Evolutionary conservation across 2,888 invertebrate species (phyloP).

Genomic region (Sycophila texana): DNA sequence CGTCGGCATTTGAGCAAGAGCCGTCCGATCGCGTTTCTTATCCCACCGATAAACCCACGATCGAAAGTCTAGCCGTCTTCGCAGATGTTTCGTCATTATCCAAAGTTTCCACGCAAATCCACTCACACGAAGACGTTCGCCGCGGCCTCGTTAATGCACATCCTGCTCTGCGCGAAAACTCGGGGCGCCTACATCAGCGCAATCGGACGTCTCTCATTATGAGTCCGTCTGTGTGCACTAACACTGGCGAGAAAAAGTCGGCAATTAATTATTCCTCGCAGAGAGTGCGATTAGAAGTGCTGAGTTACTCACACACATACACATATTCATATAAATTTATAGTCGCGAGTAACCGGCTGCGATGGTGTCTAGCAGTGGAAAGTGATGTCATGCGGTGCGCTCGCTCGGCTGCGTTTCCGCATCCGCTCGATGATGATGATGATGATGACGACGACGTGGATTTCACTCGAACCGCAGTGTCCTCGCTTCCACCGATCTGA

Average conservation of each 20-base stretch:
- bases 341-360: background rate
- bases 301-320: background rate
- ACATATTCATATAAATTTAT: too few species aligned
- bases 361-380: background rate
- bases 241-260: background rate
- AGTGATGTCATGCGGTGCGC: constrained; percentile 34
- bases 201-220: too few species aligned
- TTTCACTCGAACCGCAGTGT: constrained; percentile 12
- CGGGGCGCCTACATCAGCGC: background rate
- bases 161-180: background rate
- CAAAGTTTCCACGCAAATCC: background rate
- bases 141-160: constrained; percentile 2
- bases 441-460: constrained; percentile 7
- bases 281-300: constrained; percentile 22
- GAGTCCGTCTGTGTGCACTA: too few species aligned
- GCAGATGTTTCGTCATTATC: constrained; percentile 4
- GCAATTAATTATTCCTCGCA: constrained; percentile 40
- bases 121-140: background rate
- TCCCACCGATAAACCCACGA: background rate
- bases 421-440: constrained; percentile 25
- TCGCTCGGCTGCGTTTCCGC: constrained; percentile 29
- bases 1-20: background rate
- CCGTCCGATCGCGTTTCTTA: background rate
- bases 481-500: background rate
- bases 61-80: constrained; percentile 7